A percentile compares a stretch with the other conserved stretches of the same genome.
These are phyloP conservation scores for Ennomos erosarius DNA, from an alignment of 2,888 invertebrate species.

Conservation along the genomic window DNA sequence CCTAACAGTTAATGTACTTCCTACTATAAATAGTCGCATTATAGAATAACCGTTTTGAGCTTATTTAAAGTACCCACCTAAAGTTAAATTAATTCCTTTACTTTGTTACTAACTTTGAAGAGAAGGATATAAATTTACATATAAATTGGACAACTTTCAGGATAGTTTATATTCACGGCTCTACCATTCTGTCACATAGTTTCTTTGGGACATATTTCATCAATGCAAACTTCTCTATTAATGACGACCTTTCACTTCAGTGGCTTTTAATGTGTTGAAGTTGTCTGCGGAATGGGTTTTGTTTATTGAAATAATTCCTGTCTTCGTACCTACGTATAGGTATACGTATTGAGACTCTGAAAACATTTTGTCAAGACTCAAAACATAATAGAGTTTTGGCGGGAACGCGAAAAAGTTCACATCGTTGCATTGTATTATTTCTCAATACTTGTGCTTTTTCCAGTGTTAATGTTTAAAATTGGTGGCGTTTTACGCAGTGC, in stretches of 20 bases:
- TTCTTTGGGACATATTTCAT: conserved; percentile 56
- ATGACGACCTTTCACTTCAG: conserved; percentile 41
- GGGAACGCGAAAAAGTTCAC: no score
- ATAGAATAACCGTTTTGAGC: conserved; percentile 18
- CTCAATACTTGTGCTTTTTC: no score
- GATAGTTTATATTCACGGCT: conserved; percentile 50
- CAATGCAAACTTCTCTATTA: conserved; percentile 50
- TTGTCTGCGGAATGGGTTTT: conserved; percentile 41
- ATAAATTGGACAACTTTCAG: conserved; percentile 58
- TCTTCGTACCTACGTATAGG: no score
- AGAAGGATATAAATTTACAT: conserved; percentile 61
- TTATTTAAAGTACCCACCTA: conserved; percentile 30
- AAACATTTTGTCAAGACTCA: no score
- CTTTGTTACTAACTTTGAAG: conserved; percentile 47
- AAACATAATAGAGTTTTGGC: no score
- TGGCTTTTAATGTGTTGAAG: conserved; percentile 38
- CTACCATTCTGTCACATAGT: conserved; percentile 60
- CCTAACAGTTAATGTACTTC: conserved; percentile 11
- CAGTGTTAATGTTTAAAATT: no score
- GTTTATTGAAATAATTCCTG: conserved; percentile 13
- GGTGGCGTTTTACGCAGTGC: no score
- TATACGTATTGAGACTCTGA: no score
- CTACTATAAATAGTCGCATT: conserved; percentile 24
- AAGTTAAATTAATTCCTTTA: conserved; percentile 31
- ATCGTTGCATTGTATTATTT: no score